These are phyloP conservation scores for Bradypodion ventrale DNA, from an alignment of 2,797 vertebrate genomes.

Conservation along the genomic window DNA sequence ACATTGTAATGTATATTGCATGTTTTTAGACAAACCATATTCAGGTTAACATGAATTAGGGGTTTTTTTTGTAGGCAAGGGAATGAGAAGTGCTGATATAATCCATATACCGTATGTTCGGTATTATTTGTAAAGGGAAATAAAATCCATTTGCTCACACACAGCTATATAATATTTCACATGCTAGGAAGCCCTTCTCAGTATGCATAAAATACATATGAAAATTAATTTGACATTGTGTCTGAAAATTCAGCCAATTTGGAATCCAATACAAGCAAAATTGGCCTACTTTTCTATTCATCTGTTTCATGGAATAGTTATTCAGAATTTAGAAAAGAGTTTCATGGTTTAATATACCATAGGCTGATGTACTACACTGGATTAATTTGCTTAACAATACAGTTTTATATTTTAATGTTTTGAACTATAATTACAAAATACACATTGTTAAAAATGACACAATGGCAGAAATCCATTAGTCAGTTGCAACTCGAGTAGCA, in stretches of 20 bases:
- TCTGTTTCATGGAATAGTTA: neutral
- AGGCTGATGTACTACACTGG: slow-evolving; percentile 21
- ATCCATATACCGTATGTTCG: slow-evolving; percentile 54
- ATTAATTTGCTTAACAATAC: slow-evolving; percentile 17
- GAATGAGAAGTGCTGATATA: slow-evolving; percentile 31
- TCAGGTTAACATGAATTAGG: slow-evolving; percentile 8
- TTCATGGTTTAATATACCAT: neutral
- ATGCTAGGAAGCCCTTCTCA: slow-evolving; percentile 44
- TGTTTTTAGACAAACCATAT: neutral
- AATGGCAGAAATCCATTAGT: too few relatives aligned
- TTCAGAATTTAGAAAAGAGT: slow-evolving; percentile 13
- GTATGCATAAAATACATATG: slow-evolving; percentile 27
- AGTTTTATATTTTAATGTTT: neutral
- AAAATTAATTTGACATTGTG: slow-evolving; percentile 38
- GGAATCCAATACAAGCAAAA: slow-evolving; percentile 46
- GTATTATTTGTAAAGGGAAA: slow-evolving; percentile 44
- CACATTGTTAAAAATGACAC: neutral
- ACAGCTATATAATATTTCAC: slow-evolving; percentile 47
- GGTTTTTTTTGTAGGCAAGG: slow-evolving; percentile 34
- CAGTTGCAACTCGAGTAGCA: too few relatives aligned
- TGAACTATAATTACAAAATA: neutral
- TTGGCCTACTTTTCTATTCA: slow-evolving; percentile 42
- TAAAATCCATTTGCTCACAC: slow-evolving; percentile 34
- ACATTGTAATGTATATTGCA: neutral
- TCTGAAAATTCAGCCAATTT: slow-evolving; percentile 42